These are phyloP conservation scores for Botrylloides violaceus DNA, from an alignment of 23 tunicate genomes.

Conservation along the genomic window DNA sequence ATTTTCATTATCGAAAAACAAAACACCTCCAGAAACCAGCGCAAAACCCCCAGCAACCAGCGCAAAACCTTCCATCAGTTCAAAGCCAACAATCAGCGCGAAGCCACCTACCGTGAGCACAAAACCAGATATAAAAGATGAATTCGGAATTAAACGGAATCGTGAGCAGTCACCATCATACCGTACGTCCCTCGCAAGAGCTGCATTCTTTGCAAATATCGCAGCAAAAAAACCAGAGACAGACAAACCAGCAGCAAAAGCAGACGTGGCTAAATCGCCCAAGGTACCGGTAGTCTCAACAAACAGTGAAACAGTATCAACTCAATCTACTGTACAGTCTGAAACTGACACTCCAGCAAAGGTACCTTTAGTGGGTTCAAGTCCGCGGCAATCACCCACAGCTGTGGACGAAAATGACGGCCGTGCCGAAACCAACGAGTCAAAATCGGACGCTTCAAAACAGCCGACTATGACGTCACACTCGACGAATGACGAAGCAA, in stretches of 20 bases:
- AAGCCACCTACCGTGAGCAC: slow-evolving; percentile 9
- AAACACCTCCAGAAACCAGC: neutral
- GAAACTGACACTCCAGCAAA: neutral
- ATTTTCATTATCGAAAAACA: neutral
- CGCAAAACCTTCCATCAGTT: neutral
- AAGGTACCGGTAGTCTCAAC: neutral
- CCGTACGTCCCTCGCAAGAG: slow-evolving; percentile 41
- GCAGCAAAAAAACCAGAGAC: neutral
- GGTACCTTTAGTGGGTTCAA: no score
- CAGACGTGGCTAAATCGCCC: neutral
- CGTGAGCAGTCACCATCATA: slow-evolving; percentile 24
- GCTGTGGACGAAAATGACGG: no score
- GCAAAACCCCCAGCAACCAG: slow-evolving; percentile 13
- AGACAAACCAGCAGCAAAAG: neutral
- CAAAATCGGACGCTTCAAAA: neutral
- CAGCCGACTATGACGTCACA: neutral
- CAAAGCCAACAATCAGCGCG: neutral
- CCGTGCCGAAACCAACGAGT: no score
- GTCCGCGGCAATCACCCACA: no score
- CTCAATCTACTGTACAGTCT: neutral
- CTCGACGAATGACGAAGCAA: neutral
- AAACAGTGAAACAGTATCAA: neutral
- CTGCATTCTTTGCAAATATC: slow-evolving; percentile 36
- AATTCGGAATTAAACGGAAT: slow-evolving; percentile 1
- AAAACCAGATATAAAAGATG: neutral